These are phyloP conservation scores for Graphium colonna DNA, from an alignment of 2,888 invertebrate genomes.

Conservation along the genomic window DNA sequence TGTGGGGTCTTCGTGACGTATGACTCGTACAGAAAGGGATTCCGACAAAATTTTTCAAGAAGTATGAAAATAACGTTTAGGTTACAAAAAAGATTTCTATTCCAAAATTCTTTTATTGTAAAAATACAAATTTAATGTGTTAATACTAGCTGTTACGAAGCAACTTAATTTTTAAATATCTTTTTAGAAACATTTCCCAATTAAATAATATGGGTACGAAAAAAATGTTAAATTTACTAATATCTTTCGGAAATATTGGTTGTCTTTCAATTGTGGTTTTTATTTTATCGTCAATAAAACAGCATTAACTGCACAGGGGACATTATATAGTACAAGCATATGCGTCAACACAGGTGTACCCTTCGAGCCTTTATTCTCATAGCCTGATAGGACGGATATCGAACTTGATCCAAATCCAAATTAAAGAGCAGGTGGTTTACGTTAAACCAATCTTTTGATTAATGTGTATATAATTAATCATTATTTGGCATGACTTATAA, in stretches of 20 bases:
- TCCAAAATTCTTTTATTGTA: background rate
- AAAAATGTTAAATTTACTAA: too few species aligned
- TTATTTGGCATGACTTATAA: too few species aligned
- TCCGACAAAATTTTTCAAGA: background rate
- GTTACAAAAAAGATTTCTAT: background rate
- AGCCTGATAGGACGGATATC: background rate
- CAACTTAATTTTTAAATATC: too few species aligned
- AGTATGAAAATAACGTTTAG: background rate
- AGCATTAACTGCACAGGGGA: background rate
- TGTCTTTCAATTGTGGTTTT: too few species aligned
- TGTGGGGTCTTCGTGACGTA: conserved; percentile 69
- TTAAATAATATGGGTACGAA: too few species aligned
- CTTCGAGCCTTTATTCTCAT: background rate
- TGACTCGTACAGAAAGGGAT: conserved; percentile 16
- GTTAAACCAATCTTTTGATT: background rate
- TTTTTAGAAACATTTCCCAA: background rate
- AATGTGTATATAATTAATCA: too few species aligned
- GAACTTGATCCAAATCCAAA: too few species aligned
- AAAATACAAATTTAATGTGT: background rate
- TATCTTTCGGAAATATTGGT: too few species aligned
- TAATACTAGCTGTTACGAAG: too few species aligned
- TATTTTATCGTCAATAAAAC: too few species aligned
- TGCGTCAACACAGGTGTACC: background rate
- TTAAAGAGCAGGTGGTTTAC: background rate
- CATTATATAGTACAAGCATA: background rate